phyloP scores from a whole-genome alignment of 2,888 invertebrate genomes.

The Melieria crassipennis region DNA sequence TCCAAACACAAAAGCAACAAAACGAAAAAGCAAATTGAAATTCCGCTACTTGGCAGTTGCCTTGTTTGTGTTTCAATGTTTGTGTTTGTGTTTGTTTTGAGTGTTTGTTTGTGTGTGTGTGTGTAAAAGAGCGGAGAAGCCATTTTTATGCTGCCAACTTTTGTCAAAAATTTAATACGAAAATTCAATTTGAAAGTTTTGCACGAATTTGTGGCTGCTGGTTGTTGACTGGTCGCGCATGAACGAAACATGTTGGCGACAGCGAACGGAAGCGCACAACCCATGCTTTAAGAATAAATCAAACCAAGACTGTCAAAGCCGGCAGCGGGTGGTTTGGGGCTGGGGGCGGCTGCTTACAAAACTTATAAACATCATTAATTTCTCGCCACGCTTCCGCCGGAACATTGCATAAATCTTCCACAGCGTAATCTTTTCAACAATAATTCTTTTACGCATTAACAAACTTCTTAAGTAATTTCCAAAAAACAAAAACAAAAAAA shows the following conservation, averaged over 20 bases:
- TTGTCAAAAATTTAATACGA: conserved; percentile 9
- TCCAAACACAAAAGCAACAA: not conserved
- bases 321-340: no score
- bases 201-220: not conserved
- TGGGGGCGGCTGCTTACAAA: not conserved
- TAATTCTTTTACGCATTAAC: conserved; percentile 43
- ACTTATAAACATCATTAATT: conserved; percentile 26
- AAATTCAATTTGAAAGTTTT: conserved; percentile 5
- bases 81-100: not conserved
- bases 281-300: no score
- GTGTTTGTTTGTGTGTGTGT: not conserved
- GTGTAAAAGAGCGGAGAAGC: not conserved
- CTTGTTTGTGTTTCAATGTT: conserved; percentile 14
- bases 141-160: not conserved
- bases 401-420: conserved; percentile 34
- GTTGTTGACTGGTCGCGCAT: no score
- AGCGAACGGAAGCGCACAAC: no score
- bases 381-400: conserved; percentile 4
- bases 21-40: not conserved
- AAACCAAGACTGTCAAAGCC: no score
- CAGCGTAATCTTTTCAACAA: conserved; percentile 38
- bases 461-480: conserved; percentile 32
- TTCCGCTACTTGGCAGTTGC: conserved; percentile 12
- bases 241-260: no score
- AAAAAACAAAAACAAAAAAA: no score